A percentile compares a stretch with the other conserved stretches of the same genome.
These are phyloP conservation scores for Sakesphorus luctuosus DNA, from an alignment of 2,113 vertebrate genomes.

Conservation along the genomic window DNA sequence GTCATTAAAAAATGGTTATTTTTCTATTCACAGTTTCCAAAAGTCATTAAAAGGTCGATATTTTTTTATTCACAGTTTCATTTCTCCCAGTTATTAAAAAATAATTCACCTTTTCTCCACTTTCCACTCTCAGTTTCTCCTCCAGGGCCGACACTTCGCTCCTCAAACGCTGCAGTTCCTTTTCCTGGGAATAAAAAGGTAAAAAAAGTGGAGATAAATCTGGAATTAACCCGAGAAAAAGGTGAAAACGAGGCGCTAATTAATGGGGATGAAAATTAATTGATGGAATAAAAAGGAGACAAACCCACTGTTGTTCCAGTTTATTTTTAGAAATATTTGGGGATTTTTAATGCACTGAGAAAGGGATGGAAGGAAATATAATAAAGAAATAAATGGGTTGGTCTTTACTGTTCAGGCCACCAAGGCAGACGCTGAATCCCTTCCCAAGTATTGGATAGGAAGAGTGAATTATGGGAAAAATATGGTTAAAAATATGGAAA, in stretches of 20 bases:
- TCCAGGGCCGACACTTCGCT: constrained; percentile 78
- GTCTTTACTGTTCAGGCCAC: background rate
- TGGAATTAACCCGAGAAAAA: background rate
- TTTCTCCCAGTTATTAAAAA: background rate
- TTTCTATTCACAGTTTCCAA: too few relatives aligned
- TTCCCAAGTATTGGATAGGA: background rate
- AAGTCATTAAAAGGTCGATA: background rate
- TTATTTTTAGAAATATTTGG: background rate
- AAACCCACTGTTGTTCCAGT: background rate
- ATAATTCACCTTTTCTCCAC: constrained; percentile 79
- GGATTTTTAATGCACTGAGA: background rate
- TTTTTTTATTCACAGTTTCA: background rate
- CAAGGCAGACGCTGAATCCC: background rate
- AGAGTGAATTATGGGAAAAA: background rate
- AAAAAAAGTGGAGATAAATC: background rate
- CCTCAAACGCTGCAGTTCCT: constrained; percentile 77
- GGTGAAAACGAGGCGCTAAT: background rate
- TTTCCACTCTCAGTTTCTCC: constrained; percentile 79
- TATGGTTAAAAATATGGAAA: too few relatives aligned
- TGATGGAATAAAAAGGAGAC: background rate
- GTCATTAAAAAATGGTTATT: too few relatives aligned
- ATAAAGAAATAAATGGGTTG: background rate
- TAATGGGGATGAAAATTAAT: background rate
- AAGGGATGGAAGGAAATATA: background rate
- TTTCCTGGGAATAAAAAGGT: constrained; percentile 77